Evolutionary conservation across 2,797 vertebrate genomes (phyloP).

Genomic region (Clarias laeviceps): DNA sequence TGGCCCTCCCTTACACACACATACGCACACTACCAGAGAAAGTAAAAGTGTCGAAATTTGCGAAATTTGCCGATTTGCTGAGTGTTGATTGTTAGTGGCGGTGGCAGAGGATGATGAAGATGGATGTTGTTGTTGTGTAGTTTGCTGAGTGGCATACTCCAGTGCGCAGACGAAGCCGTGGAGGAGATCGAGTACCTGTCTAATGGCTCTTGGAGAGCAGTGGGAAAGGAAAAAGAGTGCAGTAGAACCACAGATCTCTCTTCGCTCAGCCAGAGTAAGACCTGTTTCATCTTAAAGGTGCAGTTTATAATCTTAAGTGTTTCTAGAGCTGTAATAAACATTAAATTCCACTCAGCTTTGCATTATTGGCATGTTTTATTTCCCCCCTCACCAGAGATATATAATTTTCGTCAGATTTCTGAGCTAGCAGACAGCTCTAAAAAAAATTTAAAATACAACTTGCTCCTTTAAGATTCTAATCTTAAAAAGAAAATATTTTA

Average conservation of each 20-base stretch:
- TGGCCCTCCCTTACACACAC: background rate
- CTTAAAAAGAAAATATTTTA: background rate
- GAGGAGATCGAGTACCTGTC: conserved; percentile 82
- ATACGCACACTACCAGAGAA: conserved; percentile 5
- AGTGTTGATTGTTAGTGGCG: conserved; percentile 15
- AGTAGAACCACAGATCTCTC: conserved; percentile 76
- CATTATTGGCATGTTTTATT: background rate
- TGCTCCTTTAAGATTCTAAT: background rate
- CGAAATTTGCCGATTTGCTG: too few species aligned
- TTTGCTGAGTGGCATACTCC: conserved; percentile 82
- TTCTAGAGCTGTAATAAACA: background rate
- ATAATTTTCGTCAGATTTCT: background rate
- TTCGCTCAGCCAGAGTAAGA: conserved; percentile 73
- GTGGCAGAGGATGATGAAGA: conserved; percentile 32
- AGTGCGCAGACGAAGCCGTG: conserved; percentile 72
- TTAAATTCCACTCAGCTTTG: background rate
- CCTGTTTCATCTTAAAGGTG: background rate
- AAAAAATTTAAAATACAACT: background rate
- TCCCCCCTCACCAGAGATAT: background rate
- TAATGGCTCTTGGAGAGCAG: conserved; percentile 82
- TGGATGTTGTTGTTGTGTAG: conserved; percentile 58
- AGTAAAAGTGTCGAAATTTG: conserved; percentile 23
- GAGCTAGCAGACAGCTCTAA: background rate
- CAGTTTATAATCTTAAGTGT: background rate
- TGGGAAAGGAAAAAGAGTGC: conserved; percentile 70